These are phyloP conservation scores for Catocala fraxini DNA, from an alignment of 2,888 invertebrate species.

Conservation along the genomic window DNA sequence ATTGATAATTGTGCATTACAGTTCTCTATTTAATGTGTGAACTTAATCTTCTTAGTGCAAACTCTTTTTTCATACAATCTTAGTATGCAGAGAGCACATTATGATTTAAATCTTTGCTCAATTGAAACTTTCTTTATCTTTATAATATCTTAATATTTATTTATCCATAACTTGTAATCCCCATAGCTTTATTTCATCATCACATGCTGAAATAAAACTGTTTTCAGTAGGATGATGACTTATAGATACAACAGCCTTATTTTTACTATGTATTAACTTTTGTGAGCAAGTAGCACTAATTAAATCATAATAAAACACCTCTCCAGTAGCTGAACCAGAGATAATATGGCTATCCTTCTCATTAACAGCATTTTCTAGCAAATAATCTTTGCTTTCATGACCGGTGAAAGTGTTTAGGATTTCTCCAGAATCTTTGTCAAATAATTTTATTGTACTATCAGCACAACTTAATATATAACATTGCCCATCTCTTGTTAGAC, in stretches of 20 bases:
- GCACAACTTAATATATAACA: constrained; percentile 95
- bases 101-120: too few species aligned
- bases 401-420: constrained; percentile 91
- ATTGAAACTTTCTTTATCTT: too few species aligned
- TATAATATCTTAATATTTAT: constrained; percentile 29
- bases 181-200: constrained; percentile 92
- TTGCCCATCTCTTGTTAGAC: constrained; percentile 96
- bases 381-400: constrained; percentile 93
- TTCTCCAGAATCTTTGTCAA: constrained; percentile 92
- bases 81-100: too few species aligned
- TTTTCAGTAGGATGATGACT: constrained; percentile 93
- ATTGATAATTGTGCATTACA: too few species aligned
- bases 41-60: too few species aligned
- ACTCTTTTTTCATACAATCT: too few species aligned
- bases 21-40: too few species aligned
- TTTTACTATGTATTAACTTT: constrained; percentile 84
- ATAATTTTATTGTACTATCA: constrained; percentile 93
- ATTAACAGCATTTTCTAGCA: constrained; percentile 95
- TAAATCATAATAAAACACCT: constrained; percentile 96
- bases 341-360: constrained; percentile 94
- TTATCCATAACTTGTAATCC: constrained; percentile 68
- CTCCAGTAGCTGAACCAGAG: constrained; percentile 96
- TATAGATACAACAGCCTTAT: constrained; percentile 92
- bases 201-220: constrained; percentile 91
- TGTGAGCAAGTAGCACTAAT: constrained; percentile 88